Evolutionary conservation across 2,888 invertebrate species (phyloP).

Genomic region (Thelaira solivaga): DNA sequence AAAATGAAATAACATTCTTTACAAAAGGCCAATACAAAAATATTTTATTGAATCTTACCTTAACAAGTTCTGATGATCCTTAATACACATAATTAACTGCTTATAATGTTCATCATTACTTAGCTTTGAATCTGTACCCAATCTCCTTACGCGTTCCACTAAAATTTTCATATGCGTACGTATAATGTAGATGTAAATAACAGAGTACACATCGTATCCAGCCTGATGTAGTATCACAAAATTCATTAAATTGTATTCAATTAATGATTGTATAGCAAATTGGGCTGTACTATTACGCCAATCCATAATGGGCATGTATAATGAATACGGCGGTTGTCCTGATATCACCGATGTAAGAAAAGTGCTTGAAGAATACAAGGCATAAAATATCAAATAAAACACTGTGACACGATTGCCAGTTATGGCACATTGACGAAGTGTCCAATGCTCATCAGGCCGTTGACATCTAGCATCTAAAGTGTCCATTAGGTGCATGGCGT

Average conservation of each 20-base stretch:
- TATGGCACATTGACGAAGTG: conserved; percentile 49
- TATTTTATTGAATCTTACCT: conserved; percentile 47
- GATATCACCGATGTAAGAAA: conserved; percentile 52
- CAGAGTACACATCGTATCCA: conserved; percentile 60
- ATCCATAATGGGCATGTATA: conserved; percentile 60
- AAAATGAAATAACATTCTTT: background rate
- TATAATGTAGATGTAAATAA: conserved; percentile 57
- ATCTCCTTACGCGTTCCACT: conserved; percentile 42
- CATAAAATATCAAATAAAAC: conserved; percentile 61
- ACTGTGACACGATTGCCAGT: conserved; percentile 63
- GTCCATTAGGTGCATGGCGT: conserved; percentile 54
- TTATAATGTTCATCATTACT: conserved; percentile 46
- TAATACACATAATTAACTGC: conserved; percentile 62
- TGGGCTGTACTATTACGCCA: conserved; percentile 62
- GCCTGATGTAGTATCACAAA: conserved; percentile 57
- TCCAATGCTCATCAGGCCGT: conserved; percentile 44
- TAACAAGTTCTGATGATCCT: conserved; percentile 63
- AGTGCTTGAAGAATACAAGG: conserved; percentile 22
- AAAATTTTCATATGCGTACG: conserved; percentile 60
- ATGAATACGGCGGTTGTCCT: conserved; percentile 62
- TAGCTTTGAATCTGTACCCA: background rate
- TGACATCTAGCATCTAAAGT: conserved; percentile 63
- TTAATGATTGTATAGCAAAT: conserved; percentile 52
- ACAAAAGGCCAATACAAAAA: background rate
- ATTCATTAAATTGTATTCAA: conserved; percentile 60